Evolutionary conservation across 2,888 invertebrate genomes (phyloP), one percentile per base, ranked within the genome.

Genomic region (Rhagophthalmus giganteus): DNA sequence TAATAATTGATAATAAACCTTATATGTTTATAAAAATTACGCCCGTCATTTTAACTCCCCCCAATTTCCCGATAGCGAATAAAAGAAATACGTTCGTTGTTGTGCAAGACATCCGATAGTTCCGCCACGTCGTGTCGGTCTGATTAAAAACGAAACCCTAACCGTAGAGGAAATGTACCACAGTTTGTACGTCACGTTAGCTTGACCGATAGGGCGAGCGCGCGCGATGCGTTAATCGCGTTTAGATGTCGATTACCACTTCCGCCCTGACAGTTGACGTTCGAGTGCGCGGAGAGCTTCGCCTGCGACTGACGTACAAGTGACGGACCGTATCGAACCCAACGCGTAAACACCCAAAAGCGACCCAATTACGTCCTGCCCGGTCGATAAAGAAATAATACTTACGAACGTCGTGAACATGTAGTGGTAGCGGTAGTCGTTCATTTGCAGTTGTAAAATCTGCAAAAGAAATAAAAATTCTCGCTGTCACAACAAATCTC

Each of bases 401-500:
- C 91, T 89, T 81, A 94, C 94, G 74, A 94, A 90, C 2, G 94
- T 93, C 9, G 94, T 94, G 70, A 95, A 95, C 79, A 95, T 88
- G 72, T 94, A 96, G 73, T 96, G 95, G 69, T 94, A 95, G 65
- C 91, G 81, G 73, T 93, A 91, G 70, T 94, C 94, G 71, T 95
- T 94, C 95, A 96, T 96, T 75, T 94, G 94, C 6, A 95, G 79
- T 70, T 94, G 93, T 9, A 94, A 77, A 61, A 95, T 93, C 95
- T 96, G 84, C 25, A 83, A 82, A 57, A 62, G 49, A 61, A 51
- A 50, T 8, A 14, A 31, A 16, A 2, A 25, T 12, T 25, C 26
- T 33, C n/a, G n/a, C n/a, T n/a, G n/a, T n/a, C n/a, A n/a, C n/a
- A n/a, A n/a, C n/a, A n/a, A n/a, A n/a, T n/a, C n/a, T n/a, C n/a